These are phyloP conservation scores for Ardeotis arabs DNA, from an alignment of 2,113 vertebrate species.

Conservation along the genomic window DNA sequence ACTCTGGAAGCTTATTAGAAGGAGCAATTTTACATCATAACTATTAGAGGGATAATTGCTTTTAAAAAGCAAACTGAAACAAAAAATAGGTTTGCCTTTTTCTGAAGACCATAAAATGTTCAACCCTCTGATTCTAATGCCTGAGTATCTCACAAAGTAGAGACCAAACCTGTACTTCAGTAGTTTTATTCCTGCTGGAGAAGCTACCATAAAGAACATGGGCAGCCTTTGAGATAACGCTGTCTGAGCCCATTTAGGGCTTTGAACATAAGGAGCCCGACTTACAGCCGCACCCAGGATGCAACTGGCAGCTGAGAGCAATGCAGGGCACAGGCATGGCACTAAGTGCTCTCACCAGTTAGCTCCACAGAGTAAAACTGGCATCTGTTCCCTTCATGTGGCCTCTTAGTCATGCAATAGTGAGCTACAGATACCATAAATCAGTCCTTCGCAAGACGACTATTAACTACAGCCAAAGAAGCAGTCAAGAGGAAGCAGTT, in stretches of 20 bases:
- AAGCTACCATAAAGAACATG: background rate
- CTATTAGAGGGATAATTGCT: background rate
- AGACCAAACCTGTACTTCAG: background rate
- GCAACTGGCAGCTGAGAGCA: rapidly evolving
- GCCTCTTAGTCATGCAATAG: background rate
- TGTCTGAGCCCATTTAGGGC: conserved; percentile 13
- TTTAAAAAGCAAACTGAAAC: background rate
- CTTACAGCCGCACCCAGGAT: background rate
- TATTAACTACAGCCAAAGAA: background rate
- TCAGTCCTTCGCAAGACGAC: background rate
- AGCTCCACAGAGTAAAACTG: background rate
- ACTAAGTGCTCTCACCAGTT: rapidly evolving
- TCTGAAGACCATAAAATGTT: background rate
- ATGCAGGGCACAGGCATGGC: rapidly evolving
- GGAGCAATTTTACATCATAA: background rate
- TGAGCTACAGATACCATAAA: background rate
- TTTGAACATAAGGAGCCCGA: background rate
- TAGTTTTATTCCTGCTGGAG: background rate
- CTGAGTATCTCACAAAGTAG: background rate
- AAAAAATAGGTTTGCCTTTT: background rate
- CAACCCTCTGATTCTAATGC: too few species aligned
- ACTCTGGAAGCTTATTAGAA: background rate
- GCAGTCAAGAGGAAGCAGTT: background rate
- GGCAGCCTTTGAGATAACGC: background rate
- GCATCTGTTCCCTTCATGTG: background rate